A percentile compares a stretch with the other conserved stretches of the same genome.
Evolutionary conservation across 1,140 invertebrate genomes (phyloP).

Genomic region (Pogonomyrmex barbatus): DNA sequence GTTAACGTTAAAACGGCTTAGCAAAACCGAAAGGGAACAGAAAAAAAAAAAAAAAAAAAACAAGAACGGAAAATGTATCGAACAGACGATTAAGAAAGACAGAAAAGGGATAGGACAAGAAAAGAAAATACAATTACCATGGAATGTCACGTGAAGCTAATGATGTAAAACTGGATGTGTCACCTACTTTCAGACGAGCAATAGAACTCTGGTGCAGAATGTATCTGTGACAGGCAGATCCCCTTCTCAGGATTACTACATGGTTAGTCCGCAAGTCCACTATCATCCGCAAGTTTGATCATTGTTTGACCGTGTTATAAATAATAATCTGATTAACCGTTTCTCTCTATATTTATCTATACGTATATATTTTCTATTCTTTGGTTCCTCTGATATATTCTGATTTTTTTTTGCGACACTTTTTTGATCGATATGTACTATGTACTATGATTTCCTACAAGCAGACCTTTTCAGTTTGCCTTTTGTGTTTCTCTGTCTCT

Average conservation of each 20-base stretch:
- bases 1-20: constrained; percentile 46
- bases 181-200: constrained; percentile 87
- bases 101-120: constrained; percentile 54
- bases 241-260: constrained; percentile 87
- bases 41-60: constrained; percentile 9
- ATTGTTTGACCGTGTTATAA: constrained; percentile 86
- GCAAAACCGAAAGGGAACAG: not conserved
- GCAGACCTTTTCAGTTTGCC: constrained; percentile 62
- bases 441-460: constrained; percentile 58
- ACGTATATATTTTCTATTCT: constrained; percentile 58
- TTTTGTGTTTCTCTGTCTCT: constrained; percentile 63
- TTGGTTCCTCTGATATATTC: constrained; percentile 48
- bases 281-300: constrained; percentile 82
- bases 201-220: constrained; percentile 87
- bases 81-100: constrained; percentile 55
- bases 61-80: constrained; percentile 9
- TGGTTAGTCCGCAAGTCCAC: constrained; percentile 86
- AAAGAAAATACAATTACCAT: constrained; percentile 60
- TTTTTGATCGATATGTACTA: constrained; percentile 54
- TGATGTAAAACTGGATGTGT: constrained; percentile 85
- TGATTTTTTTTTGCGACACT: constrained; percentile 64
- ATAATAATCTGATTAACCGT: constrained; percentile 80
- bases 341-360: constrained; percentile 63
- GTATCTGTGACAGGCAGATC: constrained; percentile 87
- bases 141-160: constrained; percentile 73